Base-by-base conservation (phyloP, 1,140 invertebrate genomes). In the Acromyrmex heyeri region DNA sequence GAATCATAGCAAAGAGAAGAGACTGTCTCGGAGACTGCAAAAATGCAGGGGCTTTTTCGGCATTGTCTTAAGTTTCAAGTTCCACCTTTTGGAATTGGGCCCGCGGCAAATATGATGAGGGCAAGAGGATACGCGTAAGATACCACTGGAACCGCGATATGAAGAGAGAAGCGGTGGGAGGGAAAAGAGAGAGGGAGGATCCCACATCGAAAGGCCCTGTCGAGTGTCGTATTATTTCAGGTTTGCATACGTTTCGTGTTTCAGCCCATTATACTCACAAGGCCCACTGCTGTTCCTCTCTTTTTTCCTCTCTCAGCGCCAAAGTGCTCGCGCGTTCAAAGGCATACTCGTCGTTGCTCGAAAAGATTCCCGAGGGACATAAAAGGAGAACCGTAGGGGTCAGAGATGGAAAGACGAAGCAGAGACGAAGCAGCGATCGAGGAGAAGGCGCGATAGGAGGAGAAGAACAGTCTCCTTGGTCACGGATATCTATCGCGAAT, bases 1-100 rank as follows among this genome's bases (percentile, higher is more conserved):
- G 76, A 88, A 48, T 57, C 62, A 38, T n/a, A 14, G 38, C 10
- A 18, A 34, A 50, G 38, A 69, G 24, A 59, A 65, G 30, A 65
- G 44, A 6, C 64, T 64, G 64, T 30, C 75, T 59, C 76, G 24
- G 24, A 24, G 69, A 34, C 70, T 16, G 30, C 18, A 61, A 10
- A 48, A 86, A 64, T 62, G n/a, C 61, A 67, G 21, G 61, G 64
- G 72, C 83, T 87, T 78, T 91, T 90, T 90, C 59, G 87, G 90
- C 73, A 91, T 90, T 92, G 92, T 93, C 91, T 93, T 87, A 88
- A 86, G 91, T 93, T 92, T 92, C 91, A 91, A 89, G 88, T 87
- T 87, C 77, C 78, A 78, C 16, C 90, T 87, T 69, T 88, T 53
- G 65, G 70, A 86, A 87, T 77, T 88, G 82, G 65, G 65, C 69